Conservation (phyloP, 2,113 vertebrate genomes). For the Hippolais icterina region DNA sequence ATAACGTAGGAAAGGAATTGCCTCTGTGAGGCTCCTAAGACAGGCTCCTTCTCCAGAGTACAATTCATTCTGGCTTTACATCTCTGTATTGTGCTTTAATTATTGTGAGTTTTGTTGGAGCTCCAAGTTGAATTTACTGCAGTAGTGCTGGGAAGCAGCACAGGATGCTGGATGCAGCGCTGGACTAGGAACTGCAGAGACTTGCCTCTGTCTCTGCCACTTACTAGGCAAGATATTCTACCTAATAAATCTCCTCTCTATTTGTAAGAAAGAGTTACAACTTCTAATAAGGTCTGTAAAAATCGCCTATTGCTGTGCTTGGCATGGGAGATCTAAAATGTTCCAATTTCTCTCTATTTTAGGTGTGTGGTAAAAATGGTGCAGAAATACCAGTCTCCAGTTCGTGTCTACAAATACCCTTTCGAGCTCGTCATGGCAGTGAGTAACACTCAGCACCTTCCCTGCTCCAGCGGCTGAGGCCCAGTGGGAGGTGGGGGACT, state of each 20-base stretch:
- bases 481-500: neutral
- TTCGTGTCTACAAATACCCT: constrained; percentile 84
- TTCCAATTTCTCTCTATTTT: neutral
- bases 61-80: neutral
- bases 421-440: constrained; percentile 89
- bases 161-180: neutral
- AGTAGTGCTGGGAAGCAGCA: neutral
- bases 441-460: constrained; percentile 59
- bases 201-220: neutral
- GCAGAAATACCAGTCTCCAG: constrained; percentile 86
- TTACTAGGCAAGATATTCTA: neutral
- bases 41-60: neutral
- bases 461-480: neutral
- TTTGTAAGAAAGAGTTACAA: neutral
- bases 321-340: neutral
- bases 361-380: constrained; percentile 77
- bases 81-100: neutral
- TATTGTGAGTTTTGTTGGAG: neutral
- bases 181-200: neutral
- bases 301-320: fast-evolving
- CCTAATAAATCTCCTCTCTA: neutral
- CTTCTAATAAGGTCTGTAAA: neutral
- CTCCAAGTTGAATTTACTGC: neutral
- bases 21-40: neutral
- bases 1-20: neutral